phyloP scores from a whole-genome alignment of 2,888 invertebrate genomes.

The Chrysina gloriosa region DNA sequence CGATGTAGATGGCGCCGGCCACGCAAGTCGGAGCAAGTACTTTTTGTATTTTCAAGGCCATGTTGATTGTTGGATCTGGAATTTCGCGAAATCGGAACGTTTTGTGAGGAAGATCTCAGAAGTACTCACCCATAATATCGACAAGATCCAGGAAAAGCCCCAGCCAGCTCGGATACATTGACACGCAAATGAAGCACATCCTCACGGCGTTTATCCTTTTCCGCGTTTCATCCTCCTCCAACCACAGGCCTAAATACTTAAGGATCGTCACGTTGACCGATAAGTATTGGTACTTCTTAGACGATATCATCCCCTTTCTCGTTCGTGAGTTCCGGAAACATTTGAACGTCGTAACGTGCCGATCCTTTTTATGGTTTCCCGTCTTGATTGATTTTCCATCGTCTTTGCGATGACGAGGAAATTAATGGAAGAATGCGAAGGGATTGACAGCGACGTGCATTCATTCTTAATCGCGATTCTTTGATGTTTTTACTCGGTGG shows the following conservation, averaged over 20 bases:
- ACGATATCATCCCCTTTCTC: background rate
- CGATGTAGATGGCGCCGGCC: constrained; percentile 52
- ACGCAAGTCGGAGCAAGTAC: constrained; percentile 52
- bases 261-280: constrained; percentile 37
- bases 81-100: background rate
- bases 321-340: background rate
- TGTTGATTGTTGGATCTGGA: constrained; percentile 22
- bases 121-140: constrained; percentile 21
- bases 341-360: background rate
- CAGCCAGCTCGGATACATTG: background rate
- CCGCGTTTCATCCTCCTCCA: constrained; percentile 19
- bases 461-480: too few relatives aligned
- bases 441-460: too few relatives aligned
- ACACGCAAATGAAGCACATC: background rate
- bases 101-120: background rate
- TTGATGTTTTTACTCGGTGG: too few relatives aligned
- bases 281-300: constrained; percentile 20
- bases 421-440: too few relatives aligned
- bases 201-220: background rate
- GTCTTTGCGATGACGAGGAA: too few relatives aligned
- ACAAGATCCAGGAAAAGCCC: background rate
- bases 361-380: background rate
- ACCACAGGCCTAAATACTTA: constrained; percentile 34
- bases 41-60: constrained; percentile 44
- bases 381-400: background rate